These are phyloP conservation scores for Hemichromis elongatus DNA, from an alignment of 2,113 vertebrate genomes.

Conservation along the genomic window DNA sequence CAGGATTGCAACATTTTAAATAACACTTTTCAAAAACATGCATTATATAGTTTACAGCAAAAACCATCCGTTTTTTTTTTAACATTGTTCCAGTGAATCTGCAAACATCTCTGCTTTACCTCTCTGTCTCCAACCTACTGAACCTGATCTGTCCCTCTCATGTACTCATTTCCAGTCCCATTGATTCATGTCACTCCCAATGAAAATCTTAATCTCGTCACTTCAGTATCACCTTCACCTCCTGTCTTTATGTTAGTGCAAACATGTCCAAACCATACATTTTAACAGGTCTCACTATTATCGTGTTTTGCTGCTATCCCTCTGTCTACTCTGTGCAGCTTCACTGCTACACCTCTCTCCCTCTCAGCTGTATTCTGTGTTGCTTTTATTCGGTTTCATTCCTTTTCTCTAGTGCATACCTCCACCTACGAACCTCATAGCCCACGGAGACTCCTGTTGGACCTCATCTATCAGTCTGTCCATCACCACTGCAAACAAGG, in stretches of 20 bases:
- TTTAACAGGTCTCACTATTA: not conserved
- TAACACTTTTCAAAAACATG: not conserved
- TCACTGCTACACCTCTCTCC: not conserved
- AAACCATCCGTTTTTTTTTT: not conserved
- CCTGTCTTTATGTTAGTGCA: not conserved
- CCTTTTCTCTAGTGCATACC: not conserved
- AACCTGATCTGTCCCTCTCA: not conserved
- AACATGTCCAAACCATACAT: not conserved
- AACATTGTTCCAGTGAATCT: not conserved
- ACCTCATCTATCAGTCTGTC: not conserved
- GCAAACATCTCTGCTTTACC: not conserved
- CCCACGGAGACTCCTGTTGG: not conserved
- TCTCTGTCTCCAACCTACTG: not conserved
- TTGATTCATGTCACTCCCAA: not conserved
- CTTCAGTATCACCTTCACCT: not conserved
- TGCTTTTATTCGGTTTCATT: not conserved
- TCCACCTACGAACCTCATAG: not conserved
- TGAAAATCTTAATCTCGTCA: not conserved
- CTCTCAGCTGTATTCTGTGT: not conserved
- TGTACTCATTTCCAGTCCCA: not conserved
- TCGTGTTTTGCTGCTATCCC: too few relatives aligned
- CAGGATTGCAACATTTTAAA: not conserved
- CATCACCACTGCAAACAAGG: not conserved
- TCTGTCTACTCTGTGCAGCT: too few relatives aligned
- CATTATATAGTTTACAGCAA: not conserved